Base-by-base conservation (phyloP, 1,140 invertebrate species). In the Drosophila bocqueti region DNA sequence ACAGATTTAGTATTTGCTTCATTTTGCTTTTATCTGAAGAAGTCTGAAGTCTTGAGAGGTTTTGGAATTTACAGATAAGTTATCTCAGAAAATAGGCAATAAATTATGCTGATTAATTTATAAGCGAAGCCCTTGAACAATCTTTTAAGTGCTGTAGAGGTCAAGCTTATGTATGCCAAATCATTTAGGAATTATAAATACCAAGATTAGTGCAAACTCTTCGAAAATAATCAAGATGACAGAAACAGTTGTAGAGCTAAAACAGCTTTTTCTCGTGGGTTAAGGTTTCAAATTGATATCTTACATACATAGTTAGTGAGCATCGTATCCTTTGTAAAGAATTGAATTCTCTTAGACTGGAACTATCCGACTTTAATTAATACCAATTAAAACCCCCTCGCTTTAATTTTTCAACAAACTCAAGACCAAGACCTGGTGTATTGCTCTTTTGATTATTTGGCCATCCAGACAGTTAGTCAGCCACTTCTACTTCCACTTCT, bases 391-490 rank as follows among this genome's bases (percentile, higher is more conserved):
- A 8, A 11, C 0, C 9, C 5, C 13, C 4, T 62, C 29, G 36
- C 34, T 16, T 58, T 21, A 18, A 6, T 15, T n/a, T 64, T 24
- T 34, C 21, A 3, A 3, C n/a, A 13, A 61, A 18, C 34, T 54
- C 50, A 21, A 34, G 36, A 38, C 36, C 36, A 13, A 38, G 36
- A 8, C 29, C 47, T 16, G 38, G 26, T 50, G 29, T 68, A 31
- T 69, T 65, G 46, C 61, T 50, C 36, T 62, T 57, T 52, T 64
- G 29, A 65, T 57, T 76, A 47, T 58, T 55, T 43, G 42, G 16
- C 45, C 57, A 62, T 77, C 63, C 76, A 80, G 83, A 87, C 79
- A 80, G 71, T 61, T 69, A 82, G 52, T 80, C 76, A 83, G 76
- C 57, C 76, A 80, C 79, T 71, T 76, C 69, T 52, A 74, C 64